Base-by-base conservation (phyloP, 2,888 invertebrate species). In the Endomychus coccineus region DNA sequence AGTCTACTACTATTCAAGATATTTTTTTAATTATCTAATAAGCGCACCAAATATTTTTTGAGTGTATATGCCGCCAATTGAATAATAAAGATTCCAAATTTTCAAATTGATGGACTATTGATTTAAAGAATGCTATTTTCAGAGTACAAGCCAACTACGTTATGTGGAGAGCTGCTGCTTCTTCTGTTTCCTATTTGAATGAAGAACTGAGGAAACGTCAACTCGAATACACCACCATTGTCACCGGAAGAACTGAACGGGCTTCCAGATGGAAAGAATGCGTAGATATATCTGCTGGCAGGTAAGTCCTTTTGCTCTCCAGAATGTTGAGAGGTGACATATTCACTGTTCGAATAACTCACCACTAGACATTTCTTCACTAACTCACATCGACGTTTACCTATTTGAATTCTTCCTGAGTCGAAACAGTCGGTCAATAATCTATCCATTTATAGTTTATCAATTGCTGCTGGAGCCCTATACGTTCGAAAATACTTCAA, bases 231-330 rank as follows among this genome's bases (percentile, higher is more conserved):
- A 80, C 82, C 34, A 84, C 87, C 0, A 80, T 80, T 0, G 70
- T 91, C 4, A 83, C 83, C 4, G 91, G 91, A 1, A 80, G 82
- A 60, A 85, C 86, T 0, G 88, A 88, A 59, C 71, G 86, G 36
- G 87, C 88, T 61, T 79, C 89, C 25, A 73, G 91, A 42, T 92
- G 92, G 92, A 90, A 90, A 69, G 89, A 91, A 61, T 92, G 91
- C 59, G 80, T 86, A 13, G 86, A 86, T 48, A 80, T 83, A 7
- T 77, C 83, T 15, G 77, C 84, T 43, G 79, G 79, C 55, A 84
- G 83, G 83, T 82, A 64, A 22, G 31, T 30, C 7, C 14, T 6
- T 6, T 14, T n/a, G 4, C 7, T 6, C 19, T 19, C 5, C 19
- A 19, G 19, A 6, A 19, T 6, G 5, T 19, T n/a, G n/a, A n/a